Conservation (phyloP, 2,113 vertebrate genomes). For the Elephas maximus region DNA sequence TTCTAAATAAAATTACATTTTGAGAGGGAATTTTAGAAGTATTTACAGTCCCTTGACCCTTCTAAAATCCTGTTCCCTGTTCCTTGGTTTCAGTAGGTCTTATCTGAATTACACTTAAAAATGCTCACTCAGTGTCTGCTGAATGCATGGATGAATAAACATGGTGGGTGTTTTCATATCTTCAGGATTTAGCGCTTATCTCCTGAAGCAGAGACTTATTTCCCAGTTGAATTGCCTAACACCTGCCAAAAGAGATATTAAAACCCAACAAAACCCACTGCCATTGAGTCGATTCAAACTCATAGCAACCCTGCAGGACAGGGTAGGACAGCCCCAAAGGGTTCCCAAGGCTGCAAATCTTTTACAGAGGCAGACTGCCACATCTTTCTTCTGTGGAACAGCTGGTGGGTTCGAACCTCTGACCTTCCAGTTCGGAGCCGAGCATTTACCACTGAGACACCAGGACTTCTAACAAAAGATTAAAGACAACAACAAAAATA, state of each 20-base stretch:
- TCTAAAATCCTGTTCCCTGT: neutral
- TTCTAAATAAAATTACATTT: constrained; percentile 52
- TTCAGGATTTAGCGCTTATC: neutral
- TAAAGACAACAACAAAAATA: too few species aligned
- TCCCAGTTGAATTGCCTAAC: constrained; percentile 42
- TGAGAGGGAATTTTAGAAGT: constrained; percentile 38
- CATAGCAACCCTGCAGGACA: too few species aligned
- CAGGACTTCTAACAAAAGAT: too few species aligned
- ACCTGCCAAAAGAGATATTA: neutral
- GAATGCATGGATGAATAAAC: neutral
- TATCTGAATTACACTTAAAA: neutral
- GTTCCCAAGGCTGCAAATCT: too few species aligned
- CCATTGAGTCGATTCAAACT: too few species aligned
- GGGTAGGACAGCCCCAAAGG: too few species aligned
- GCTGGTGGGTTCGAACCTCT: too few species aligned
- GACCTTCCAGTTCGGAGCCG: too few species aligned
- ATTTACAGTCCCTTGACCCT: constrained; percentile 6
- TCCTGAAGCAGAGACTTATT: constrained; percentile 23
- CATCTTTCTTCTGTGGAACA: too few species aligned
- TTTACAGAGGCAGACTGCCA: too few species aligned
- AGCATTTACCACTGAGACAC: too few species aligned
- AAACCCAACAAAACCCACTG: too few species aligned
- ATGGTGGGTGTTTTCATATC: neutral
- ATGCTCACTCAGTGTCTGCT: neutral
- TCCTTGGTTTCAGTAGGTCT: neutral